phyloP scores from a whole-genome alignment of 2,113 vertebrate species.

The Myiopsitta monachus region DNA sequence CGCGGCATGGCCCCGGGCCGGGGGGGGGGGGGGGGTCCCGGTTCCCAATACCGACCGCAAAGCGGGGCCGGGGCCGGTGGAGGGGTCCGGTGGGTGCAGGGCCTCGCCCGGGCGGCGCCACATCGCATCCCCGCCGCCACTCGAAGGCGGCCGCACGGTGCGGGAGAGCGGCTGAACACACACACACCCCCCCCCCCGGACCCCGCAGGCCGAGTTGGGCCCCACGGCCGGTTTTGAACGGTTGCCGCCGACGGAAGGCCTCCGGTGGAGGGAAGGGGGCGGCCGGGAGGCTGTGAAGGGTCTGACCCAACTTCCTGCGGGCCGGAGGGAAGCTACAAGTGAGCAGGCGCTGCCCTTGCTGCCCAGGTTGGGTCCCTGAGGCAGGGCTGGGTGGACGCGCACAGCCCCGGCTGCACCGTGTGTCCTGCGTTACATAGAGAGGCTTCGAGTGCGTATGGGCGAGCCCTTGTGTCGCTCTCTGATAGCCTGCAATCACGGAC shows the following conservation, averaged over 20 bases:
- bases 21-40: no score
- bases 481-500: neutral
- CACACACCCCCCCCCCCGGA: no score
- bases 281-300: neutral
- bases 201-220: neutral
- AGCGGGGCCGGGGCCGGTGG: no score
- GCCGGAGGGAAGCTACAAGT: neutral
- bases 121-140: neutral
- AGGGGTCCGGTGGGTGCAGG: neutral
- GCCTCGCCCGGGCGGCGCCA: neutral
- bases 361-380: neutral
- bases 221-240: neutral
- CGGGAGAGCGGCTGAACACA: neutral
- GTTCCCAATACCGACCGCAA: no score
- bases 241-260: neutral
- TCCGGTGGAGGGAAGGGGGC: no score
- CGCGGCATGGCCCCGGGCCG: no score
- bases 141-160: neutral
- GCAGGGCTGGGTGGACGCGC: neutral
- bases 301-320: neutral
- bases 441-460: neutral
- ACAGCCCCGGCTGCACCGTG: accelerated
- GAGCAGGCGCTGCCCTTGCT: neutral
- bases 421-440: neutral
- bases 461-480: neutral